Evolutionary conservation across 2,113 vertebrate genomes (phyloP).

Genomic region (Apodemus speciosus): DNA sequence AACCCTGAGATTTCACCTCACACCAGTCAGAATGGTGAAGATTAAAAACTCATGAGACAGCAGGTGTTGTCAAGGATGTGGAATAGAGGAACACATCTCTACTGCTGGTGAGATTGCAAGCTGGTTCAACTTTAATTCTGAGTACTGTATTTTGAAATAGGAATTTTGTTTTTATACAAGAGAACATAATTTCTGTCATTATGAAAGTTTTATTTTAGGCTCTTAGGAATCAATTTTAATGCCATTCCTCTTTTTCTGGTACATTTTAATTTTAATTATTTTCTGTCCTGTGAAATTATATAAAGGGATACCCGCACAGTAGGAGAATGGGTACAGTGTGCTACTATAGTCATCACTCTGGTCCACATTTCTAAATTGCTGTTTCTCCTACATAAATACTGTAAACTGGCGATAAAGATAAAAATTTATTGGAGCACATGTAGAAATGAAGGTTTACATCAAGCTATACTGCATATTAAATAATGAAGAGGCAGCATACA

Average conservation of each 20-base stretch:
- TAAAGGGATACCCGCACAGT: not conserved
- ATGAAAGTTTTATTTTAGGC: not conserved
- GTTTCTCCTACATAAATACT: slow-evolving; percentile 36
- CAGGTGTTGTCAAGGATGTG: too few relatives aligned
- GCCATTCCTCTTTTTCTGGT: not conserved
- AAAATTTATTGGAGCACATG: slow-evolving; percentile 24
- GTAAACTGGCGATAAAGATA: not conserved
- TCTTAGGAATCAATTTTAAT: not conserved
- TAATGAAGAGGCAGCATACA: not conserved
- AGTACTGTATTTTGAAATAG: not conserved
- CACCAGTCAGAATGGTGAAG: too few relatives aligned
- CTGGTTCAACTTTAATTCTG: slow-evolving; percentile 19
- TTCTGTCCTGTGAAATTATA: not conserved
- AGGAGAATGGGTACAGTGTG: not conserved
- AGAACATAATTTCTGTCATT: not conserved
- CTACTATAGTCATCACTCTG: not conserved
- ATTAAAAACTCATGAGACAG: too few relatives aligned
- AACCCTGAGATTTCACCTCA: too few relatives aligned
- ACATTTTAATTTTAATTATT: slow-evolving; percentile 41
- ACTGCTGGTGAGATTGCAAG: too few relatives aligned
- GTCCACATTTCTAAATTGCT: slow-evolving; percentile 40
- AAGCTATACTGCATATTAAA: slow-evolving; percentile 19
- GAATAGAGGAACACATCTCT: too few relatives aligned
- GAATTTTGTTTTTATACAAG: not conserved
- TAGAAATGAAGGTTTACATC: slow-evolving; percentile 7